These are phyloP conservation scores for Polypterus bichir DNA, from an alignment of 2,113 vertebrate species.

Conservation along the genomic window DNA sequence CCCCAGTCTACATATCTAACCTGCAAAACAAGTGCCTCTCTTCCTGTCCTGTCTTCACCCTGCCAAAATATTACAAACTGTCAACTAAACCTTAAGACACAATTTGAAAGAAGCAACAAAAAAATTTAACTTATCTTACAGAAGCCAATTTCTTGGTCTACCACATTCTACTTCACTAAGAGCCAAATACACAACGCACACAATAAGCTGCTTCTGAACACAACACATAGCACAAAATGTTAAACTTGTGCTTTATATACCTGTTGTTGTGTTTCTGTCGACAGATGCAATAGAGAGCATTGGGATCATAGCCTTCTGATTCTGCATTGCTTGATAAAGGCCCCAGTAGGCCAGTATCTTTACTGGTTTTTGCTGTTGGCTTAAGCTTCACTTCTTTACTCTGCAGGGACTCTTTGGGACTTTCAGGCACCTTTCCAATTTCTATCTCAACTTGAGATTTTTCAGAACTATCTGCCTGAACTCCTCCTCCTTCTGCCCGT, in stretches of 20 bases:
- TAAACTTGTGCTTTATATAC: slow-evolving; percentile 34
- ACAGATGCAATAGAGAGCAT: slow-evolving; percentile 70
- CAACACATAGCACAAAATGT: not conserved
- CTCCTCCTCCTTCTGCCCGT: slow-evolving; percentile 23
- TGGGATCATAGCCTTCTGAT: slow-evolving; percentile 58
- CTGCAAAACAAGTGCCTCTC: too few species aligned
- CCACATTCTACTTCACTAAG: too few species aligned
- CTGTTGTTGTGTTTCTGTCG: slow-evolving; percentile 76
- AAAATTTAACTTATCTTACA: too few species aligned
- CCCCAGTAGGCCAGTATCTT: slow-evolving; percentile 22
- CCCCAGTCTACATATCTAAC: too few species aligned
- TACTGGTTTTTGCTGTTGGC: slow-evolving; percentile 12
- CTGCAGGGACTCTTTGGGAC: slow-evolving; percentile 18
- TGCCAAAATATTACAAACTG: too few species aligned
- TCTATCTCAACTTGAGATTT: slow-evolving; percentile 37
- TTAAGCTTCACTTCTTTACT: slow-evolving; percentile 24
- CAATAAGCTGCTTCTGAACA: not conserved
- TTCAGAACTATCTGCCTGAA: slow-evolving; percentile 28
- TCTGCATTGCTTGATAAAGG: slow-evolving; percentile 40
- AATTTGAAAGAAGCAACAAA: too few species aligned
- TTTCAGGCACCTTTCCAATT: slow-evolving; percentile 34
- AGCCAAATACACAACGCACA: too few species aligned
- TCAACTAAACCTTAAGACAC: too few species aligned
- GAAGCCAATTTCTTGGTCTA: too few species aligned
- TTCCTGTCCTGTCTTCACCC: too few species aligned